Evolutionary conservation across 2,113 vertebrate species (phyloP), one percentile per base, ranked within the genome.

Genomic region (Xiphophorus couchianus): DNA sequence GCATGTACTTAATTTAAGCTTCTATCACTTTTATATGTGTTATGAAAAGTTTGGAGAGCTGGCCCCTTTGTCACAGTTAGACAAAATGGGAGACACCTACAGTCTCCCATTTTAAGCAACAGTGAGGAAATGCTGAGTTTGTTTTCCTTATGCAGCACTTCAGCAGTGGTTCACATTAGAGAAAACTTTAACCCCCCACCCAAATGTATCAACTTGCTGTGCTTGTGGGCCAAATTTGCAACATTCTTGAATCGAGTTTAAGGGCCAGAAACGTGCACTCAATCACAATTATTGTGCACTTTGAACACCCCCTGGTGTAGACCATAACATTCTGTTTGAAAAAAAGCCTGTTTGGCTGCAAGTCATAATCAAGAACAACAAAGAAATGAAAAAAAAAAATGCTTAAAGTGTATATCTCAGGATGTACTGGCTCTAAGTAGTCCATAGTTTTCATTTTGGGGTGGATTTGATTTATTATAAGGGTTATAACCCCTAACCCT

Each of bases 401-500:
- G 17, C 14, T 51, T 51, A 7, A 54, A 54, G 19, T 54, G 48
- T 54, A 54, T 54, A 19, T 22, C 2, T 25, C 22, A 22, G 48
- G 6, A 19, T 54, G 48, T 54, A 25, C 48, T 54, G 48, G 4
- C 5, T 54, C 22, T 54, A 19, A 54, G 5, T 6, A 54, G 19
- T 54, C 22, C 6, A 54, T 22, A 25, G 48, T 54, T 54, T 54
- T 54, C 5, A 8, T 54, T 54, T 54, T 7, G 48, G 2, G 19
- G 19, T 9, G 17, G 1, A 54, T 54, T 22, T 22, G 17, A 54
- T 54, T 54, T 54, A 54, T 22, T 54, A 54, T 22, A 54, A 37
- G 35, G 10, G 11, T 37, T 37, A 12, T 37, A 12, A 37, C 35
- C 35, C 10, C 10, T 37, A 37, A 91, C 90, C 86, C 86, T 96